A percentile compares a stretch with the other conserved stretches of the same genome.
phyloP scores from a whole-genome alignment of 2,888 invertebrate species.

The Tetropium fuscum region DNA sequence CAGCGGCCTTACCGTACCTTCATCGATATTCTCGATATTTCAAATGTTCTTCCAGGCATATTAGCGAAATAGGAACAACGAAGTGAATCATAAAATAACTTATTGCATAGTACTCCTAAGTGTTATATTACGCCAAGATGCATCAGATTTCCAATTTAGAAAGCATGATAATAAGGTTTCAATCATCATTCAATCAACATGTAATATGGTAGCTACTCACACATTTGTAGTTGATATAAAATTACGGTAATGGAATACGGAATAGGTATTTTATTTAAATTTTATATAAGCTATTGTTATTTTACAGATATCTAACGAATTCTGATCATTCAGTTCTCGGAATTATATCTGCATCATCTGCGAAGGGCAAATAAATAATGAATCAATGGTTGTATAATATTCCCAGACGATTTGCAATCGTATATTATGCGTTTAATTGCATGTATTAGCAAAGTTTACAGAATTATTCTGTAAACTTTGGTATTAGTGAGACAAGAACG shows the following conservation, averaged over 20 bases:
- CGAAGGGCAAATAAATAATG: slow-evolving; percentile 30
- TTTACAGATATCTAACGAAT: slow-evolving; percentile 11
- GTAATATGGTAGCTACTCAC: slow-evolving; percentile 23
- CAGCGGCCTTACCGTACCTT: too few species aligned
- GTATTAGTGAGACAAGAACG: slow-evolving; percentile 10
- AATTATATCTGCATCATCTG: slow-evolving; percentile 15
- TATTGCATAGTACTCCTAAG: too few species aligned
- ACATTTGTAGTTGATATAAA: slow-evolving; percentile 17
- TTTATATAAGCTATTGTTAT: slow-evolving; percentile 22
- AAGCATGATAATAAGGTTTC: background rate
- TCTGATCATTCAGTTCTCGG: slow-evolving; percentile 23
- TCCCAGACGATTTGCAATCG: slow-evolving; percentile 18
- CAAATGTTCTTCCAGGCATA: background rate
- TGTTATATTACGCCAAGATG: background rate
- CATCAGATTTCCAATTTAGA: background rate
- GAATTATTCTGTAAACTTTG: too few species aligned
- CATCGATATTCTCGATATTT: background rate
- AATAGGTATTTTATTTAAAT: slow-evolving; percentile 20
- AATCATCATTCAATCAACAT: slow-evolving; percentile 14
- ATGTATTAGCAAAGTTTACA: slow-evolving; percentile 9
- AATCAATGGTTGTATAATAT: slow-evolving; percentile 19
- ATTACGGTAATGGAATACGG: slow-evolving; percentile 21
- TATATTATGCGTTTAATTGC: slow-evolving; percentile 22
- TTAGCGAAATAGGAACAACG: too few species aligned
- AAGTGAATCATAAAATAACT: too few species aligned